These are phyloP conservation scores for Cybosia mesomella DNA, from an alignment of 2,888 invertebrate genomes.

Conservation along the genomic window DNA sequence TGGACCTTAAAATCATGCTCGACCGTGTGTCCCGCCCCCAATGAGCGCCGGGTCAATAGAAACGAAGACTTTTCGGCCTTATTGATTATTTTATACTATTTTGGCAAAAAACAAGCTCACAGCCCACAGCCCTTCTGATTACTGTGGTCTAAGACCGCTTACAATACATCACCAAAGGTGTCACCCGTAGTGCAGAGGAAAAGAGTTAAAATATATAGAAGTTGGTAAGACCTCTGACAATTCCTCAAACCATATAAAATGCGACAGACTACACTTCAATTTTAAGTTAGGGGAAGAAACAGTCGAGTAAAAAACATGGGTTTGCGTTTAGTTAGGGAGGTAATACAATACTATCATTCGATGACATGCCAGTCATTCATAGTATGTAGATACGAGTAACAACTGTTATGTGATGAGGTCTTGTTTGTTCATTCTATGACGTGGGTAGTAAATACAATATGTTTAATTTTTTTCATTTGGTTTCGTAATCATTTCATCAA, in stretches of 20 bases:
- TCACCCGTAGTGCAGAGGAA: no score
- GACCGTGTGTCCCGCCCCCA: no score
- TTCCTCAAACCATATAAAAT: neutral
- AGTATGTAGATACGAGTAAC: constrained; percentile 24
- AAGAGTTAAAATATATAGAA: no score
- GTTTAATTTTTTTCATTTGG: constrained; percentile 5
- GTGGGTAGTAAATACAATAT: constrained; percentile 3
- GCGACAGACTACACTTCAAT: neutral
- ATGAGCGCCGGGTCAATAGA: no score
- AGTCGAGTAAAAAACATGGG: neutral
- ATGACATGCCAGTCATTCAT: constrained; percentile 17
- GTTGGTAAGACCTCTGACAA: no score
- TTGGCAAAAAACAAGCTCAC: no score
- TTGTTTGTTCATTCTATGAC: constrained; percentile 15
- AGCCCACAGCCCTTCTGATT: no score
- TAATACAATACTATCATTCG: constrained; percentile 22
- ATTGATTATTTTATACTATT: no score
- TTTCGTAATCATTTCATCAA: constrained; percentile 10
- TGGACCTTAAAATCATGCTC: no score
- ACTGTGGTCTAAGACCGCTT: no score
- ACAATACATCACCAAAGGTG: no score
- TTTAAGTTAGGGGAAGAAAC: neutral
- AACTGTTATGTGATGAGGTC: constrained; percentile 31
- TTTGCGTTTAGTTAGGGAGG: neutral
- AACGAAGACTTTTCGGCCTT: no score